A percentile compares a stretch with the other conserved stretches of the same genome.
Evolutionary conservation across 2,888 invertebrate genomes (phyloP).

Genomic region (Drosophila robusta): DNA sequence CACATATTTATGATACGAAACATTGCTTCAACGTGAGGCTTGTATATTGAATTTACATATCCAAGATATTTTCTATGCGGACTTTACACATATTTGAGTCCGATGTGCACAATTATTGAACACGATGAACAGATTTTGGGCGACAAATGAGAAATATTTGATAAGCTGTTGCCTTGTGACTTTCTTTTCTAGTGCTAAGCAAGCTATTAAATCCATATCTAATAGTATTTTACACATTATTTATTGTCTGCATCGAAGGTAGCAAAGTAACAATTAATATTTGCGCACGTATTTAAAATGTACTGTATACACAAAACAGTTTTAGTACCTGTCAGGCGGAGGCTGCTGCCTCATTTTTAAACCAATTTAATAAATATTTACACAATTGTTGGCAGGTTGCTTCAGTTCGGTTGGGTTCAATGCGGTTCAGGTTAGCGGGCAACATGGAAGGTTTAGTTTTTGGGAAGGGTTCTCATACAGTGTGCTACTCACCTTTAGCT

Average conservation of each 20-base stretch:
- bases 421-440: constrained; percentile 11
- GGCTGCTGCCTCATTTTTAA: constrained; percentile 44
- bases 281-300: constrained; percentile 36
- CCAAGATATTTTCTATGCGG: no score
- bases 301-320: constrained; percentile 35
- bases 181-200: constrained; percentile 13
- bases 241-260: constrained; percentile 31
- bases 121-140: no score
- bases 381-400: constrained; percentile 49
- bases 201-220: constrained; percentile 46
- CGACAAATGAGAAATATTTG: no score
- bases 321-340: constrained; percentile 46
- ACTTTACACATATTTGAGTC: no score
- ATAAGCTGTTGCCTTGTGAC: background rate
- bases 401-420: constrained; percentile 31
- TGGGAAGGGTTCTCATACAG: constrained; percentile 9
- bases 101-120: background rate
- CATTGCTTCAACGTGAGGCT: no score
- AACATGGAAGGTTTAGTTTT: constrained; percentile 1
- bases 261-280: constrained; percentile 48
- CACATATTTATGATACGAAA: background rate
- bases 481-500: constrained; percentile 82
- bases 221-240: constrained; percentile 51
- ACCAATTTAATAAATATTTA: constrained; percentile 67
- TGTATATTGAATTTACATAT: background rate